Evolutionary conservation across 2,888 invertebrate species (phyloP).

Genomic region (Melinaea menophilus): DNA sequence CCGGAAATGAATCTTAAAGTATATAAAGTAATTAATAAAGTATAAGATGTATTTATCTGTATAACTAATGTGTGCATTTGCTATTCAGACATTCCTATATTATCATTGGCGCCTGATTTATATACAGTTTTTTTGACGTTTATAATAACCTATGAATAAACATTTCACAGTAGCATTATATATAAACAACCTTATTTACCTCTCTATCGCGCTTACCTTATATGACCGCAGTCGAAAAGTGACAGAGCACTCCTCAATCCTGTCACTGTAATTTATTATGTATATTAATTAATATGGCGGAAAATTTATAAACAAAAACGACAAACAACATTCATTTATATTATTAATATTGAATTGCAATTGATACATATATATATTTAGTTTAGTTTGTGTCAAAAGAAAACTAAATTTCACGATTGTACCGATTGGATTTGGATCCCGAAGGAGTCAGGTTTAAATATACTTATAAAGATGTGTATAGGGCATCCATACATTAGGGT

Average conservation of each 20-base stretch:
- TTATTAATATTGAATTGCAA: too few species aligned
- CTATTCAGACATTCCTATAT: conserved; percentile 20
- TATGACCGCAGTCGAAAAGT: background rate
- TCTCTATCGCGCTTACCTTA: background rate
- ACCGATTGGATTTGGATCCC: too few species aligned
- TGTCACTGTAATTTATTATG: conserved; percentile 1
- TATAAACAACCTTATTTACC: background rate
- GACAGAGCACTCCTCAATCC: background rate
- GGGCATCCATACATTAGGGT: too few species aligned
- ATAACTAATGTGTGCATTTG: conserved; percentile 2
- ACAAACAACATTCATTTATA: too few species aligned
- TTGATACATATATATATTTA: too few species aligned
- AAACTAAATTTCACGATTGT: too few species aligned
- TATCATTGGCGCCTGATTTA: conserved; percentile 18
- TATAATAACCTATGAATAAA: conserved; percentile 13
- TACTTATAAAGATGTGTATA: too few species aligned
- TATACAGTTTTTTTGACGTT: conserved; percentile 16
- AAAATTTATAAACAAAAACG: background rate
- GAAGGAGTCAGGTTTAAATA: too few species aligned
- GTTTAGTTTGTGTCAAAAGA: too few species aligned
- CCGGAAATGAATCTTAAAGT: background rate
- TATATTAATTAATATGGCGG: conserved; percentile 1
- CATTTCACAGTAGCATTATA: background rate
- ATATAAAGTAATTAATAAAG: background rate
- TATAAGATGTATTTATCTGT: background rate